These are phyloP conservation scores for Tragelaphus oryx DNA, from an alignment of 2,797 vertebrate genomes.

Conservation along the genomic window DNA sequence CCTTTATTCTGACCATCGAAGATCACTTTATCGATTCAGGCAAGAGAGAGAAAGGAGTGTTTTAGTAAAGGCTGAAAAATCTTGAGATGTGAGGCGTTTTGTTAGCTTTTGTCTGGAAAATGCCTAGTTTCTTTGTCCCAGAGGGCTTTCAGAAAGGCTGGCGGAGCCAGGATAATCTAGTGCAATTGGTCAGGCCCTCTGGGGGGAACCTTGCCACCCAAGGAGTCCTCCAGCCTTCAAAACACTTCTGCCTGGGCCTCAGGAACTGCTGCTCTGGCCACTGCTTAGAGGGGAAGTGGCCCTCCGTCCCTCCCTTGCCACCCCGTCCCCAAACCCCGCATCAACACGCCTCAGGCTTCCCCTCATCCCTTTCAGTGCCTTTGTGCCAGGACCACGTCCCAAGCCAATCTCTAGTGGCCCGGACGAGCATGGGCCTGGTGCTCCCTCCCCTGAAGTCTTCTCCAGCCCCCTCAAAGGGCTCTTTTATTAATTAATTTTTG, in stretches of 20 bases:
- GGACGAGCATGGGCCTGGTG: not conserved
- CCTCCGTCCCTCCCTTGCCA: fast-evolving
- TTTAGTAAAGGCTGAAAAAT: constrained; percentile 19
- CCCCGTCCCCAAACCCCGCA: not conserved
- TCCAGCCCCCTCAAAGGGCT: not conserved
- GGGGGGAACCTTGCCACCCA: not conserved
- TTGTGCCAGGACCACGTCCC: not conserved
- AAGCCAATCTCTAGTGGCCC: not conserved
- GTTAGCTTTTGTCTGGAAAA: constrained; percentile 35
- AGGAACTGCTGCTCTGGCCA: not conserved
- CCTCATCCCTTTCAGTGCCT: not conserved
- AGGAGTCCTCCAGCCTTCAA: not conserved
- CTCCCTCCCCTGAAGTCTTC: not conserved
- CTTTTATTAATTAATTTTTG: not conserved
- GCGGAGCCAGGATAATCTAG: not conserved
- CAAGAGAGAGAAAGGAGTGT: not conserved
- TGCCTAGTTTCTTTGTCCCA: not conserved
- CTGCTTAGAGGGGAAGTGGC: not conserved
- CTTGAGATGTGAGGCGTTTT: not conserved
- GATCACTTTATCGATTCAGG: not conserved
- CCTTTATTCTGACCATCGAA: not conserved
- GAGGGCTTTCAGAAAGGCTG: not conserved
- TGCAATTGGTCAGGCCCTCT: not conserved
- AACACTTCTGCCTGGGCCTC: not conserved
- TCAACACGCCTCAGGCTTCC: no score